Conservation (phyloP, 2,113 vertebrate genomes). For the human region DNA sequence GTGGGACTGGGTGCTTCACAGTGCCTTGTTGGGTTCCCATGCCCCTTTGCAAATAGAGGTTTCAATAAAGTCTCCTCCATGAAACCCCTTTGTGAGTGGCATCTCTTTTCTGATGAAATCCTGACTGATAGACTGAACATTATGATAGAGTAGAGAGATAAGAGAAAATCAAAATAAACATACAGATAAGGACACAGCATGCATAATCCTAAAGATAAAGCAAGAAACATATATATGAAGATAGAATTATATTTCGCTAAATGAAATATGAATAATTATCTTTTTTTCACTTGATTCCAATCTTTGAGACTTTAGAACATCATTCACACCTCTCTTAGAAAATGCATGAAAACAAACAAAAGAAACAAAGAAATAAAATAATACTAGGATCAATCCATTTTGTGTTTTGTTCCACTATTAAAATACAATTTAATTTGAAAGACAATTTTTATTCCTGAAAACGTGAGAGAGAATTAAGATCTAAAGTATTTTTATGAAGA, state of each 20-base stretch:
- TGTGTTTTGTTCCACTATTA: neutral
- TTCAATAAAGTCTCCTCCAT: neutral
- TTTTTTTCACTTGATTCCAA: neutral
- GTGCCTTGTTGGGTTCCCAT: neutral
- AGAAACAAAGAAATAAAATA: neutral
- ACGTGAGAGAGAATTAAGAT: neutral
- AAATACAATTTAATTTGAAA: neutral
- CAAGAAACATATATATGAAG: neutral
- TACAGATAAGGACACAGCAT: neutral
- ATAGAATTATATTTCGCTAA: neutral
- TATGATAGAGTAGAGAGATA: neutral
- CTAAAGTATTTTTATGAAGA: neutral
- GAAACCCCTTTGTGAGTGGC: neutral
- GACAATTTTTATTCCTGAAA: neutral
- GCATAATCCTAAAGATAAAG: neutral
- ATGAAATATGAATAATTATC: neutral
- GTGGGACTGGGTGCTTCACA: neutral
- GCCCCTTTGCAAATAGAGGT: neutral
- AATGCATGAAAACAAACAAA: neutral
- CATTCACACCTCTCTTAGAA: neutral
- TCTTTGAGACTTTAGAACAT: neutral
- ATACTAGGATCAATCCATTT: neutral
- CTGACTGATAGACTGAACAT: neutral
- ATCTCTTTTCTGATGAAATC: neutral
- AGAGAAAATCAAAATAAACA: slow-evolving; percentile 6